These are phyloP conservation scores for Lasioglossum pauxillum DNA, from an alignment of 2,888 invertebrate species.

Conservation along the genomic window DNA sequence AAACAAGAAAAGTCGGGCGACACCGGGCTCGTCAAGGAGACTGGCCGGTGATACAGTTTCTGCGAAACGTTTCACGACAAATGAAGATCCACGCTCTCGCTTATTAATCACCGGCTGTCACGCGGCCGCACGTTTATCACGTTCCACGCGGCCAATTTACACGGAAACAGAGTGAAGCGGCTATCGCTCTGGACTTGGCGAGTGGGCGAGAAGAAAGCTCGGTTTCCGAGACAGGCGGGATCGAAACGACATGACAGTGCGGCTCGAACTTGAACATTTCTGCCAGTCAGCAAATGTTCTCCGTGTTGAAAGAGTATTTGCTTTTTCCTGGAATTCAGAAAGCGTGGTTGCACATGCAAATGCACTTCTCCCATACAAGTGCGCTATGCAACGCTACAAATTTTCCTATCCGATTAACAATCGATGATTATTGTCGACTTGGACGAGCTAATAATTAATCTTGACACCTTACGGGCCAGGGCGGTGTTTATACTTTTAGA, in stretches of 20 bases:
- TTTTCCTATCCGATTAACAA: not conserved
- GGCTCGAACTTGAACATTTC: not conserved
- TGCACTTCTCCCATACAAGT: not conserved
- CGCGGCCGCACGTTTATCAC: constrained; percentile 23
- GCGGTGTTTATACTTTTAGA: not conserved
- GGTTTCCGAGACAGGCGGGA: constrained; percentile 11
- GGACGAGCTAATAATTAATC: not conserved
- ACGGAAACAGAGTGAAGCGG: constrained; percentile 35
- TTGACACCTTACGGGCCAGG: not conserved
- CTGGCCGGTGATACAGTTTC: constrained; percentile 21
- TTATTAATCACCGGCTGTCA: constrained; percentile 59
- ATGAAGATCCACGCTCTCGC: constrained; percentile 47
- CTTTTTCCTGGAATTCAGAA: not conserved
- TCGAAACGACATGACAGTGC: constrained; percentile 11
- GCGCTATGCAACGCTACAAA: not conserved
- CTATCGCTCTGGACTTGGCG: not conserved
- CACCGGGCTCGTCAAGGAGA: not conserved
- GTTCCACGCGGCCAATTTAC: constrained; percentile 49
- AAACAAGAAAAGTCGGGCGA: not conserved
- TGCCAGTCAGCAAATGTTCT: not conserved
- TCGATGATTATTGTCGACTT: too few relatives aligned
- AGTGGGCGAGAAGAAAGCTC: constrained; percentile 24
- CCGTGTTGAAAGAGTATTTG: not conserved
- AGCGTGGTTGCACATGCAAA: not conserved
- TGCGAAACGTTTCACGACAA: constrained; percentile 15